These are phyloP conservation scores for Schizaphis graminum DNA, from an alignment of 2,888 invertebrate species.

Conservation along the genomic window DNA sequence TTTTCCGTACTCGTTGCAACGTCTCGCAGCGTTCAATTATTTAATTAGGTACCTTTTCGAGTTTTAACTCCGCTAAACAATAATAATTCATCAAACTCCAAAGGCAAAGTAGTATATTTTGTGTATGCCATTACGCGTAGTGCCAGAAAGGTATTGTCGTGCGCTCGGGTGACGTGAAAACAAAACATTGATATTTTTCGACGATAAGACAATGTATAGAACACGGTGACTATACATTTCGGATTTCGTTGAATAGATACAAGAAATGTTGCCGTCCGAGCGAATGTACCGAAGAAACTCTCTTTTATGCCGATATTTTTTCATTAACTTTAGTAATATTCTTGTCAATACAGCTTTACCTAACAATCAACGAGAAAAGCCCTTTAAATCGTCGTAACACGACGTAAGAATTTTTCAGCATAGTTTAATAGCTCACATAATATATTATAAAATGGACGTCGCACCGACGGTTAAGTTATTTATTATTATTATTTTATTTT, in stretches of 20 bases:
- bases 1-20: not conserved
- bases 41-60: not conserved
- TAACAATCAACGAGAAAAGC: not conserved
- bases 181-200: not conserved
- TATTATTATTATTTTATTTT: not conserved
- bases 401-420: not conserved
- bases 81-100: not conserved
- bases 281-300: not conserved
- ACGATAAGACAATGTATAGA: not conserved
- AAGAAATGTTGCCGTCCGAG: not conserved
- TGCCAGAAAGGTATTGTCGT: not conserved
- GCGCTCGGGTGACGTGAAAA: not conserved
- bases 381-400: not conserved
- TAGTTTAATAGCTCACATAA: not conserved
- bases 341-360: not conserved
- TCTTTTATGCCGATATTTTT: not conserved
- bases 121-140: not conserved
- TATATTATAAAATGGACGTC: not conserved
- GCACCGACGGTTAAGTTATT: not conserved
- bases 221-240: not conserved
- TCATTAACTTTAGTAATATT: slow-evolving; percentile 17
- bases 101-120: not conserved
- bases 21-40: not conserved
- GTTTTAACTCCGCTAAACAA: not conserved
- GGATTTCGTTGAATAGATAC: not conserved